phyloP scores from a whole-genome alignment of 2,113 vertebrate genomes.

The Sclerurus mexicanus region DNA sequence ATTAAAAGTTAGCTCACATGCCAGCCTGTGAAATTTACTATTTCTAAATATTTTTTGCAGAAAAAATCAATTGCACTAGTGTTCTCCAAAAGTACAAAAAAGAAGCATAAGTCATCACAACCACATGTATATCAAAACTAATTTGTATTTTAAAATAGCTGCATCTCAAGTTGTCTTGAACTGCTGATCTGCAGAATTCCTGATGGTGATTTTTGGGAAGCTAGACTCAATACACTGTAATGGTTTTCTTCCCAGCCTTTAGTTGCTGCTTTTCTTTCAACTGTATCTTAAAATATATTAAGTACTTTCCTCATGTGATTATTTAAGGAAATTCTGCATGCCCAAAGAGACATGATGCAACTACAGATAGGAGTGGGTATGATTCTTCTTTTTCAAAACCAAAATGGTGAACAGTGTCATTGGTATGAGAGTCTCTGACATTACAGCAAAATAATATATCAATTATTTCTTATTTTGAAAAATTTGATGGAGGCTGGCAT shows the following conservation, averaged over 20 bases:
- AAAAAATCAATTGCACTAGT: neutral
- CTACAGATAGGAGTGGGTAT: neutral
- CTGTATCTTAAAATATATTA: neutral
- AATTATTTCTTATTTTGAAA: neutral
- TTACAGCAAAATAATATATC: neutral
- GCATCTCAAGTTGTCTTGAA: neutral
- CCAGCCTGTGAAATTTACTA: neutral
- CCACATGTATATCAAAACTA: neutral
- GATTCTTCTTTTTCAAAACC: neutral
- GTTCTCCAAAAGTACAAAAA: neutral
- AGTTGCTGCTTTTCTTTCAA: neutral
- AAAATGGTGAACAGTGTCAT: neutral
- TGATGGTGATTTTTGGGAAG: neutral
- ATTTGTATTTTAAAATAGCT: neutral
- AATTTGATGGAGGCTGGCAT: neutral
- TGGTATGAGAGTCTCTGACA: neutral
- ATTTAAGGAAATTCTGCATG: neutral
- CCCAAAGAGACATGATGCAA: neutral
- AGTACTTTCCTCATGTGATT: neutral
- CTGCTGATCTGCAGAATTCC: neutral
- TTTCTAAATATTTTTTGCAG: neutral
- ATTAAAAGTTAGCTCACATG: neutral
- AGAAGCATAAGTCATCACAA: neutral
- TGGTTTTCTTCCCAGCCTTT: neutral
- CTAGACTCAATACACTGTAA: neutral